Conservation (phyloP, 2,797 vertebrate genomes). For the Pygocentrus nattereri region DNA sequence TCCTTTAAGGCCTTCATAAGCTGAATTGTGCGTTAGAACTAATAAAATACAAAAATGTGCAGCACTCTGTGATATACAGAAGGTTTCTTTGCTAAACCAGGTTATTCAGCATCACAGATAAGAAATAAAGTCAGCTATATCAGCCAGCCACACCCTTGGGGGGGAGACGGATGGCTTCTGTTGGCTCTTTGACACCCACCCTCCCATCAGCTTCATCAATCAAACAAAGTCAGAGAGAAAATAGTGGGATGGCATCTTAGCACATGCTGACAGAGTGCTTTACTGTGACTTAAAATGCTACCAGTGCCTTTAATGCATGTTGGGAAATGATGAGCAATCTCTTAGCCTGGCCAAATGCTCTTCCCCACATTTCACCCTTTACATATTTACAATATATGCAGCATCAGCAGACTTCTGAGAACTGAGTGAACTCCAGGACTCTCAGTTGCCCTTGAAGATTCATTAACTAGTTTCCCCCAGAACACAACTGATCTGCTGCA, state of each 20-base stretch:
- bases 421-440: background rate
- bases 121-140: background rate
- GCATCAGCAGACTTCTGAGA: background rate
- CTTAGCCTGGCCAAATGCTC: background rate
- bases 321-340: background rate
- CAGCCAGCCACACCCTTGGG: background rate
- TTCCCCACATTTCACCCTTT: background rate
- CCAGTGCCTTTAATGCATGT: background rate
- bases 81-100: too few species aligned
- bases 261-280: background rate
- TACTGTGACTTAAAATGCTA: conserved; percentile 1
- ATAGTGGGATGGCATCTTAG: background rate
- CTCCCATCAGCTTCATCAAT: background rate
- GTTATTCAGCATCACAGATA: background rate
- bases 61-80: background rate
- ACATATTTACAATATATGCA: background rate
- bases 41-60: background rate
- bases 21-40: background rate
- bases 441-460: background rate
- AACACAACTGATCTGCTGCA: background rate
- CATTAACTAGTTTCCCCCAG: background rate
- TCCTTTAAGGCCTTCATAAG: too few species aligned
- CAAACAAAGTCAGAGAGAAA: background rate
- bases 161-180: too few species aligned
- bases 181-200: background rate